Evolutionary conservation across 1,140 invertebrate species (phyloP), one percentile per base, ranked within the genome.

Genomic region (Drosophila ambigua): DNA sequence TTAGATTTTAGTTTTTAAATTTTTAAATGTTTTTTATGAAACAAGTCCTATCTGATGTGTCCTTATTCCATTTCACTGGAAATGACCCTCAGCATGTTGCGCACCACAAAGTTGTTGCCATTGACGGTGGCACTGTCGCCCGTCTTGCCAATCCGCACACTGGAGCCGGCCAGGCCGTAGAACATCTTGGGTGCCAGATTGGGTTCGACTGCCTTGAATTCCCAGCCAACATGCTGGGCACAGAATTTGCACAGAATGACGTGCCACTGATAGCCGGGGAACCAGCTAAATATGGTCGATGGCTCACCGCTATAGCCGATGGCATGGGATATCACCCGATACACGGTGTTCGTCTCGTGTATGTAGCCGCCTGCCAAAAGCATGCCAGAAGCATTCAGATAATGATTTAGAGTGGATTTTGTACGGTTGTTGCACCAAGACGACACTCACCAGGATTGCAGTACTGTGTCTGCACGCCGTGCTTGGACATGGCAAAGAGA

Each of bases 211-310:
- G 95, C 94, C 16, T 94, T 95, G 82, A 97, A 97, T 77, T 94
- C 94, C 97, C 97, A 97, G 0, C 96, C 97, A 61, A 97, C 93
- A 80, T 97, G 96, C 48, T 90, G 92, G 16, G 92, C 78, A 89
- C 97, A 97, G 11, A 90, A 77, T 58, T 92, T 90, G 77, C 97
- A 97, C 51, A 94, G 92, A 7, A 94, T 94, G 55, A 97, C 96
- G 31, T 94, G 96, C 97, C 96, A 97, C 13, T 95, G 94, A 92
- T 97, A 97, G 28, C 96, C 97, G 28, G 97, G 96, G 92, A 98
- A 98, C 97, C 97, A 98, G 69, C 94, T 96, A 80, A 95, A 96
- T 76, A 96, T 94, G 16, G 94, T 94, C 2, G 95, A 96, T 6
- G 96, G 85, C 13, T 90, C 75, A 0, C 93, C 93, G 31, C 93